These are phyloP conservation scores for Leptopilina drosophilae DNA, from an alignment of 2,888 invertebrate genomes.

Conservation along the genomic window DNA sequence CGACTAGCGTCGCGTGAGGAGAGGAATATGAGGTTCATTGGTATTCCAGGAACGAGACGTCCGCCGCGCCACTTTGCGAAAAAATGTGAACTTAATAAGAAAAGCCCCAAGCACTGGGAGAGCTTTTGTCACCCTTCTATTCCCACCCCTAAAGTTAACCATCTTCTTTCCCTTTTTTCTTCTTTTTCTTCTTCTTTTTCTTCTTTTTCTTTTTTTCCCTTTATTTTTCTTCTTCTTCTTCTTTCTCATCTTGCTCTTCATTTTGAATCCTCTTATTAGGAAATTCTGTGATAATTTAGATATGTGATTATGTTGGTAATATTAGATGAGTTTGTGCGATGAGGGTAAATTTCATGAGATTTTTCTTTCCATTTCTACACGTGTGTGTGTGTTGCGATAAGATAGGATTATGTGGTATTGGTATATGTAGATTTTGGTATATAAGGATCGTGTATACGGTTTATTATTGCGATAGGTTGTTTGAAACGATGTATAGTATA, in stretches of 20 bases:
- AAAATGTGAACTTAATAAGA: slow-evolving; percentile 77
- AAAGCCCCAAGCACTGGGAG: slow-evolving; percentile 73
- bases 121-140: slow-evolving; percentile 68
- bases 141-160: slow-evolving; percentile 37
- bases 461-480: slow-evolving; percentile 9
- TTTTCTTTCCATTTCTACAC: background rate
- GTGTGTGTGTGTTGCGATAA: background rate
- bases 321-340: background rate
- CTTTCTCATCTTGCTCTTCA: slow-evolving; percentile 5
- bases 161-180: background rate
- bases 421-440: slow-evolving; percentile 8
- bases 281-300: slow-evolving; percentile 28
- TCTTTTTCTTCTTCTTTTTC: background rate
- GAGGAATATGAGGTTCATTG: slow-evolving; percentile 69
- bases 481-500: background rate
- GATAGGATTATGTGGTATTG: slow-evolving; percentile 3
- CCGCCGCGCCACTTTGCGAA: slow-evolving; percentile 73
- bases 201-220: background rate
- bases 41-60: slow-evolving; percentile 69
- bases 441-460: background rate
- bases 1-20: slow-evolving; percentile 61
- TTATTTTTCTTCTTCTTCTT: background rate
- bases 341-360: background rate
- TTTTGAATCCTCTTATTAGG: slow-evolving; percentile 33
- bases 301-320: slow-evolving; percentile 16